phyloP scores from a whole-genome alignment of 1,140 invertebrate genomes.

The Mylabris phalerata region DNA sequence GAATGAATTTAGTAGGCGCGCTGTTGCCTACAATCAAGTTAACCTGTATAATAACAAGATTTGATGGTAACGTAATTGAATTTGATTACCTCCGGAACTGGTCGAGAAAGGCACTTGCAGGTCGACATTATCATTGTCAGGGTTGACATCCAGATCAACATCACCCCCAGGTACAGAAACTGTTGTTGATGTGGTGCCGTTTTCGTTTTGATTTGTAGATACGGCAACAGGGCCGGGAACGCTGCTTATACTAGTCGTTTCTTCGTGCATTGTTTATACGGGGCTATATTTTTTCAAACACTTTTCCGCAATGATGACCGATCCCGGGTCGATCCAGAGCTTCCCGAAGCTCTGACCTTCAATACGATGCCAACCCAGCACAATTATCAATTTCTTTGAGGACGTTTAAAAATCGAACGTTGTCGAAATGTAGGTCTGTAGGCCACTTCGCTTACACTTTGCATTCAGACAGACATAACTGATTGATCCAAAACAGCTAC shows the following conservation, averaged over 20 bases:
- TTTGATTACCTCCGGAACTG: conserved; percentile 34
- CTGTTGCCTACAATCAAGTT: conserved; percentile 10
- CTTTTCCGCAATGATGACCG: conserved; percentile 38
- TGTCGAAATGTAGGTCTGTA: conserved; percentile 61
- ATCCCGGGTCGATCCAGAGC: conserved; percentile 36
- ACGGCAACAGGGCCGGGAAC: conserved; percentile 45
- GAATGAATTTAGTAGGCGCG: conserved; percentile 27
- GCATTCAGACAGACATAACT: conserved; percentile 46
- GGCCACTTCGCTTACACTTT: conserved; percentile 63
- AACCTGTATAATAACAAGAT: conserved; percentile 27
- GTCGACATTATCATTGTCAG: conserved; percentile 38
- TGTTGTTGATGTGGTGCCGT: conserved; percentile 27
- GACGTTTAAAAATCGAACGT: conserved; percentile 49
- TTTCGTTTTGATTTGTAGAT: conserved; percentile 39
- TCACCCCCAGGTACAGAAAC: conserved; percentile 28
- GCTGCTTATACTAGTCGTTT: conserved; percentile 41
- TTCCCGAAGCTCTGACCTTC: conserved; percentile 43
- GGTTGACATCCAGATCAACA: conserved; percentile 36
- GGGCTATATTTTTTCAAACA: conserved; percentile 18
- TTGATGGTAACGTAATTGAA: conserved; percentile 2
- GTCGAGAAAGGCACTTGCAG: conserved; percentile 41
- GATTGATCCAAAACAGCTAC: conserved; percentile 38
- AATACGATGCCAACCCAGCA: conserved; percentile 40
- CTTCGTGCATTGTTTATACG: conserved; percentile 43
- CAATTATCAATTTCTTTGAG: conserved; percentile 41